Percentiles rank a stretch among this genome's conserved stretches.
Conservation (phyloP, 37 sponge, comb jelly and placozoan species). For the Geodia barretti region DNA sequence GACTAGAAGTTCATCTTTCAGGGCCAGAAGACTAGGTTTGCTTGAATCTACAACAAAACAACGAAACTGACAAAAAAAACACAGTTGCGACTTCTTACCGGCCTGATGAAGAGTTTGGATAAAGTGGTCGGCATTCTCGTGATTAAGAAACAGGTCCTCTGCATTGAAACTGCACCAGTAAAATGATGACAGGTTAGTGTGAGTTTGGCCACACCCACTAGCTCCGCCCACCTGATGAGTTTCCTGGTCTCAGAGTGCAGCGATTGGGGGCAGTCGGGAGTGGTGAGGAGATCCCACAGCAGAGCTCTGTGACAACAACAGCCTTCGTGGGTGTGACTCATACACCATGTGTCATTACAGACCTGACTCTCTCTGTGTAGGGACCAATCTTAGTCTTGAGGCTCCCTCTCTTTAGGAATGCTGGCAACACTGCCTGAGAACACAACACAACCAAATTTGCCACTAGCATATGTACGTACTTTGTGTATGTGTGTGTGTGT, state of each 20-base stretch:
- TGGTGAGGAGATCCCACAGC: slow-evolving; percentile 29
- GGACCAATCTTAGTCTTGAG: slow-evolving; percentile 4
- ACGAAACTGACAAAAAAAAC: neutral
- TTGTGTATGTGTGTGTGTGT: neutral
- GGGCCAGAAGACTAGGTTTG: neutral
- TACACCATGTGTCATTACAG: neutral
- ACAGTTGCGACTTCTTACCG: slow-evolving; percentile 15
- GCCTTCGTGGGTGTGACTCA: too few species aligned
- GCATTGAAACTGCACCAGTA: slow-evolving; percentile 18
- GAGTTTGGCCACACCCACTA: neutral
- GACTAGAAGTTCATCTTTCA: slow-evolving; percentile 43
- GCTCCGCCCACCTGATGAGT: slow-evolving; percentile 30
- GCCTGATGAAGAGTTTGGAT: slow-evolving; percentile 28
- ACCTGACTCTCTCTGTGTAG: slow-evolving; percentile 31
- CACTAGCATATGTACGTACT: neutral
- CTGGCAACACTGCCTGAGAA: slow-evolving; percentile 46
- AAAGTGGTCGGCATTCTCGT: slow-evolving; percentile 4
- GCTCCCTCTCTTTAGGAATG: slow-evolving; percentile 15
- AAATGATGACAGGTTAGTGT: neutral
- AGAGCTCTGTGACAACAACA: neutral
- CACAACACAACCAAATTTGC: neutral
- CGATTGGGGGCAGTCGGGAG: slow-evolving; percentile 4
- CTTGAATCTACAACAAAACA: neutral
- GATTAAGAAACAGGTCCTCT: slow-evolving; percentile 35
- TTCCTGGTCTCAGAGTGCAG: slow-evolving; percentile 19